Conservation (phyloP, 2,797 vertebrate genomes). For the Danio aesculapii region DNA sequence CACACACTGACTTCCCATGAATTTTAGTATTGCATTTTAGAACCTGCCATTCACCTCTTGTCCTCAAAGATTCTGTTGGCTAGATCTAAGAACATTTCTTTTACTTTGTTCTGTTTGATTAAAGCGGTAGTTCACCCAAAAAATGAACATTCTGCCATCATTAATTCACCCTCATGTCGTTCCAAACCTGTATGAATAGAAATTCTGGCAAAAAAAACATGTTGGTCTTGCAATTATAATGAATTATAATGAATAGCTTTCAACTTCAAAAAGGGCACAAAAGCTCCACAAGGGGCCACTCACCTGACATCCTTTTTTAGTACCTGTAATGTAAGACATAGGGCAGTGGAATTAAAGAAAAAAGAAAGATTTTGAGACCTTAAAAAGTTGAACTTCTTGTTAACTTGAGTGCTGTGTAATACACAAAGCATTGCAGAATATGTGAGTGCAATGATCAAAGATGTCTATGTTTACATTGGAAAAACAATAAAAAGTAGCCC, state of each 20-base stretch:
- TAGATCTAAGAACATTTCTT: background rate
- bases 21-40: slow-evolving; percentile 8
- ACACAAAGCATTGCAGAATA: background rate
- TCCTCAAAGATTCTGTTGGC: background rate
- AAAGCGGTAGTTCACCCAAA: background rate
- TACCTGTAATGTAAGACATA: background rate
- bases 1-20: background rate
- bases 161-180: slow-evolving; percentile 2
- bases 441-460: background rate
- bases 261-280: slow-evolving; percentile 18
- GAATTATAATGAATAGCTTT: slow-evolving; percentile 18
- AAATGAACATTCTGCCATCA: slow-evolving; percentile 3
- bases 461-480: background rate
- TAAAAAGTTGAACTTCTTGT: background rate
- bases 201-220: background rate
- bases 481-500: background rate
- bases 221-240: background rate
- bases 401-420: background rate
- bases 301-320: background rate
- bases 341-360: background rate
- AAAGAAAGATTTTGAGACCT: background rate
- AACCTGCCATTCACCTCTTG: background rate
- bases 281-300: background rate
- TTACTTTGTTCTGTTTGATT: slow-evolving; percentile 19
- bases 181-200: slow-evolving; percentile 4